A percentile compares a stretch with the other conserved stretches of the same genome.
phyloP scores from a whole-genome alignment of 2,888 invertebrate species.

The Eulithis testata region DNA sequence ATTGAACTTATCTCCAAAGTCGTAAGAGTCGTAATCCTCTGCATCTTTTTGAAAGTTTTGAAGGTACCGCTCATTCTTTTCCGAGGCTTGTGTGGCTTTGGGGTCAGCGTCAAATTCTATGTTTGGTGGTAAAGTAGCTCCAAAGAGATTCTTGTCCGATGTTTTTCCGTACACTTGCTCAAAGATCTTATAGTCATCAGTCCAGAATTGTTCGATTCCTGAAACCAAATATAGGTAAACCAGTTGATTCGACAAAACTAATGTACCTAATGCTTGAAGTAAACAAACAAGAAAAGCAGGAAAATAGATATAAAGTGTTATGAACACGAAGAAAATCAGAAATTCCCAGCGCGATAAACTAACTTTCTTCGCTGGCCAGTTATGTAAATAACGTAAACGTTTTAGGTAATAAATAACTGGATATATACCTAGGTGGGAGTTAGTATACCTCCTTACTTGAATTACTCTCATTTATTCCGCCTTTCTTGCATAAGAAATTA shows the following conservation, averaged over 20 bases:
- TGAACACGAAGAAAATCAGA: constrained; percentile 13
- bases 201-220: constrained; percentile 74
- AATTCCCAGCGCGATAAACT: constrained; percentile 15
- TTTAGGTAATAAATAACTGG: constrained; percentile 5
- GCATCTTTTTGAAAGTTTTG: constrained; percentile 46
- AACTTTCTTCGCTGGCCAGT: constrained; percentile 14
- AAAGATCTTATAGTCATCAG: constrained; percentile 73
- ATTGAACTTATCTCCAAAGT: constrained; percentile 54
- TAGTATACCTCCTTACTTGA: no score
- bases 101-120: constrained; percentile 48
- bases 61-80: constrained; percentile 61
- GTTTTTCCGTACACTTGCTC: constrained; percentile 76
- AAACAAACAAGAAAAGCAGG: constrained; percentile 5
- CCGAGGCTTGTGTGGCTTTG: constrained; percentile 53
- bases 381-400: constrained; percentile 20
- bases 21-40: constrained; percentile 49
- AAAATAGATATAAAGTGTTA: not conserved
- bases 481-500: no score
- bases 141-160: constrained; percentile 73
- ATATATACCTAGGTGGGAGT: not conserved
- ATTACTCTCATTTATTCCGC: no score
- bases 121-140: constrained; percentile 59
- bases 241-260: not conserved
- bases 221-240: constrained; percentile 38
- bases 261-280: no score